Base-by-base conservation (phyloP, 2,888 invertebrate species). In the Erebia epiphron region DNA sequence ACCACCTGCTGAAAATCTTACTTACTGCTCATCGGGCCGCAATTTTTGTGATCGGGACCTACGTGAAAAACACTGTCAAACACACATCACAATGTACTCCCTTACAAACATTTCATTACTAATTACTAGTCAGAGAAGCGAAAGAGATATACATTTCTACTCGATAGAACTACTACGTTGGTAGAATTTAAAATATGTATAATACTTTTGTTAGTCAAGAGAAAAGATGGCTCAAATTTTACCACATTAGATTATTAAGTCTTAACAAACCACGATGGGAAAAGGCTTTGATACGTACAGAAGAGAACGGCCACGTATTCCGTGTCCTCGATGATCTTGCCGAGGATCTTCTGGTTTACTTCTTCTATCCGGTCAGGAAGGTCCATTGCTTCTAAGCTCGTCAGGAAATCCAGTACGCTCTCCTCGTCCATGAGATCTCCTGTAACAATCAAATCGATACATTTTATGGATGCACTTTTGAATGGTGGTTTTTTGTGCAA, bases 341-440 rank as follows among this genome's bases (percentile, higher is more conserved):
- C 95, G 77, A 98, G 94, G 83, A 98, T 98, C 89, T 97, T 97
- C 75, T 97, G 95, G 87, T 98, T 98, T 68, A 98, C 98, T 94
- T 98, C 98, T 94, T 98, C 98, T 89, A 98, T 98, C 89, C 98
- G 95, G 92, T 98, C 98, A 64, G 98, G 98, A 83, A 98, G 94
- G 88, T 98, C 98, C 97, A 98, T 98, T 79, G 98, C 97, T 94
- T 98, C 98, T 83, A 98, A 95, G 86, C 98, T 98, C 82, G 98
- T 98, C 82, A 98, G 94, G 94, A 98, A 98, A 94, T 98, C 98
- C 88, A 98, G 94, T 79, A 98, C 98, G 87, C 95, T 97, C 89
- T 98, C 98, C 91, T 98, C 98, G 93, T 98, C 98, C 98, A 98
- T 98, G 89, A 98, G 95, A 95, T 98, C 98, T 94, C 98, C 97